Evolutionary conservation across 1,140 invertebrate species (phyloP).

Genomic region (Drosophila kurseongensis): DNA sequence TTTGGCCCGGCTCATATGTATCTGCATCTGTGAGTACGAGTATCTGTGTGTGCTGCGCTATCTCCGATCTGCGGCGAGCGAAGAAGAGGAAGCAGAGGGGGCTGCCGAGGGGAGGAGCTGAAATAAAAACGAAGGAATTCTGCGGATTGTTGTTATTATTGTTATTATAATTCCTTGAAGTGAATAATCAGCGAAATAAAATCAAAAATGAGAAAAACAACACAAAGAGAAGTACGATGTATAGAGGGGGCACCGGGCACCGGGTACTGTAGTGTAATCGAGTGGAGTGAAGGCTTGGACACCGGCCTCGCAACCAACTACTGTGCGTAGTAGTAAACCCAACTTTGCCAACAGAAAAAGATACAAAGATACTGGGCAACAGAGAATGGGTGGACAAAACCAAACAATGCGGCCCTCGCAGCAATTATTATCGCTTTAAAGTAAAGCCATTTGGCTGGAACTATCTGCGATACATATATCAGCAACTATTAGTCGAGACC

Average conservation of each 20-base stretch:
- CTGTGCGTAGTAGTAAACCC: conserved; percentile 37
- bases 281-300: conserved; percentile 51
- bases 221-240: conserved; percentile 32
- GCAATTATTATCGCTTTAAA: conserved; percentile 39
- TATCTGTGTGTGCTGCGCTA: conserved; percentile 58
- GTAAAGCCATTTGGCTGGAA: conserved; percentile 30
- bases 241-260: not conserved
- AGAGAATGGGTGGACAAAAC: conserved; percentile 42
- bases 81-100: conserved; percentile 44
- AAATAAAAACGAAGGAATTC: conserved; percentile 76
- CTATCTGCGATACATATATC: conserved; percentile 24
- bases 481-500: conserved; percentile 17
- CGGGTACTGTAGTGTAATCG: conserved; percentile 13
- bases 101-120: conserved; percentile 19
- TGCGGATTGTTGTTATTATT: conserved; percentile 83
- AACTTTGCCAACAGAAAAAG: conserved; percentile 15
- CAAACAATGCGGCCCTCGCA: conserved; percentile 34
- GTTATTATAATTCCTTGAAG: conserved; percentile 84
- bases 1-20: conserved; percentile 30
- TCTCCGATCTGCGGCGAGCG: conserved; percentile 72
- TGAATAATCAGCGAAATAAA: conserved; percentile 82
- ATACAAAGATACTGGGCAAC: conserved; percentile 57
- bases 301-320: conserved; percentile 52
- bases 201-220: conserved; percentile 78
- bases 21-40: conserved; percentile 40